phyloP scores from a whole-genome alignment of 2,113 vertebrate species.

The Cyanoramphus novaezelandiae region DNA sequence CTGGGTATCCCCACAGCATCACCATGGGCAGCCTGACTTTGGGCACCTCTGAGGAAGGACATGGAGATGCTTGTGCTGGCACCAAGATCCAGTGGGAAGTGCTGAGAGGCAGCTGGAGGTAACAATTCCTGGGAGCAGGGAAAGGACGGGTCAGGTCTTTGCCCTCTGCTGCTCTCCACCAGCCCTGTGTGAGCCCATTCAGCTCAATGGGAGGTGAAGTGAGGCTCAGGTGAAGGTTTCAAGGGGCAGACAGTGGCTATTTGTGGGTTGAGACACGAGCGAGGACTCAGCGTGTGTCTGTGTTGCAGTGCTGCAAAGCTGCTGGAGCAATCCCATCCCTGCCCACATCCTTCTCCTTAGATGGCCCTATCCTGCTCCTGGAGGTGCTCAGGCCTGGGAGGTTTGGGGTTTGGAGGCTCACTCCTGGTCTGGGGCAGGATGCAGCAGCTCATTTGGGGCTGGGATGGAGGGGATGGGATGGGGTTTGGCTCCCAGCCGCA shows the following conservation, averaged over 20 bases:
- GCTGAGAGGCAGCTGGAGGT: neutral
- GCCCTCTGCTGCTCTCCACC: neutral
- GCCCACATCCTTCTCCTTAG: rapidly evolving
- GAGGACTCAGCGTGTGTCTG: neutral
- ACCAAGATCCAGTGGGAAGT: neutral
- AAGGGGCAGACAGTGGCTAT: rapidly evolving
- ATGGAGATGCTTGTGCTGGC: rapidly evolving
- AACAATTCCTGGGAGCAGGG: neutral
- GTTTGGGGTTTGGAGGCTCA: neutral
- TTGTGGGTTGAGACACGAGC: neutral
- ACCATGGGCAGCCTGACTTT: neutral
- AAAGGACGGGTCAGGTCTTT: rapidly evolving
- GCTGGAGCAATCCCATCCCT: neutral
- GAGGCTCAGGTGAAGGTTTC: neutral
- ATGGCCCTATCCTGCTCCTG: neutral
- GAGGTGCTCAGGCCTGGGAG: neutral
- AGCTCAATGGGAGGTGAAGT: rapidly evolving
- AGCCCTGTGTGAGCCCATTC: rapidly evolving
- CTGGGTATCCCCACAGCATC: neutral
- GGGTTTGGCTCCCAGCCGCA: neutral
- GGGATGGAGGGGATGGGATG: neutral
- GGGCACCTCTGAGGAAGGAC: neutral
- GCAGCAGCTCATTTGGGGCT: neutral
- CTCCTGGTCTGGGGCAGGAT: neutral
- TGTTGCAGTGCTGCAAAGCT: neutral